phyloP scores from a whole-genome alignment of 2,797 vertebrate species.

The Aselliscus stoliczkanus region DNA sequence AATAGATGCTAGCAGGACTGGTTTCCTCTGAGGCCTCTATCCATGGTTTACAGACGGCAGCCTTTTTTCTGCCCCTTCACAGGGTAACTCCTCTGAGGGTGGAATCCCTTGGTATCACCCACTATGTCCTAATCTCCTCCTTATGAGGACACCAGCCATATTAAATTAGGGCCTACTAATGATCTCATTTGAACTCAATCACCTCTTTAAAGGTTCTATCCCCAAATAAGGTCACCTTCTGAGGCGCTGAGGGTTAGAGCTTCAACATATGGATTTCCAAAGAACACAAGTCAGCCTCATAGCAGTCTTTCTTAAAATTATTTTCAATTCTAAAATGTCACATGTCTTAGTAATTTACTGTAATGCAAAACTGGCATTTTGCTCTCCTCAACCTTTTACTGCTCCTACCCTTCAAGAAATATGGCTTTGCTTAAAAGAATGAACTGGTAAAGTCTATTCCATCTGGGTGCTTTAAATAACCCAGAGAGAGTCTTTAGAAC shows the following conservation, averaged over 20 bases:
- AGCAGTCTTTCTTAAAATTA: conserved; percentile 21
- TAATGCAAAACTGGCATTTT: conserved; percentile 34
- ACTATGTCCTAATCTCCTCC: neutral
- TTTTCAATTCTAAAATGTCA: conserved; percentile 21
- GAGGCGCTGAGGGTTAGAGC: neutral
- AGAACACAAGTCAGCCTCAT: neutral
- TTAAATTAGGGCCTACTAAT: neutral
- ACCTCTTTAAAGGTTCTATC: neutral
- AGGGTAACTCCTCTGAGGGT: neutral
- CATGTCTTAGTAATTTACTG: conserved; percentile 41
- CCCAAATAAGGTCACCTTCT: neutral
- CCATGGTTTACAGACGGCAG: neutral
- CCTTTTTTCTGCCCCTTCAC: neutral
- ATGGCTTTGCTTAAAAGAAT: conserved; percentile 60
- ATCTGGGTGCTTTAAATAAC: conserved; percentile 53
- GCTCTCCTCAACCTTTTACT: conserved; percentile 9
- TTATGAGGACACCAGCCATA: neutral
- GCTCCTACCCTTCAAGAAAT: conserved; percentile 52
- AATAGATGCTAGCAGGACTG: too few relatives aligned
- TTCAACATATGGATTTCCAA: conserved; percentile 31
- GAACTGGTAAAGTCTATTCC: conserved; percentile 46
- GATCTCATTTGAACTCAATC: neutral
- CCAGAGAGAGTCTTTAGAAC: conserved; percentile 42
- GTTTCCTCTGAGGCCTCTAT: neutral
- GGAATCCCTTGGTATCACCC: neutral